Percentiles rank a stretch among this genome's conserved stretches.
phyloP scores from a whole-genome alignment of 2,797 vertebrate genomes.

The Gymnothorax javanicus region DNA sequence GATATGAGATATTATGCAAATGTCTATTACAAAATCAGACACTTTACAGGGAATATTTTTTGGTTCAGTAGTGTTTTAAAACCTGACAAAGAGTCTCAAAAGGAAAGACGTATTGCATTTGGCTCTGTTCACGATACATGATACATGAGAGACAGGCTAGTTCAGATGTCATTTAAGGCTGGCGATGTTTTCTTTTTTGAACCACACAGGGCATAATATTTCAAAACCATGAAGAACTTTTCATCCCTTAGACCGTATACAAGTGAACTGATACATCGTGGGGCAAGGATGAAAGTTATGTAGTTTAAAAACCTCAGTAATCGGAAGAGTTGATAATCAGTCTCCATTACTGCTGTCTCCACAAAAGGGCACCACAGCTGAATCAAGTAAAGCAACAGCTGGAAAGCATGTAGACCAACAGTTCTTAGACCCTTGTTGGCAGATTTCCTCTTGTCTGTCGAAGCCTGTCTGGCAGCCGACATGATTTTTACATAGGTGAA shows the following conservation, averaged over 20 bases:
- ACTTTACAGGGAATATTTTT: too few relatives aligned
- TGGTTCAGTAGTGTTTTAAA: too few relatives aligned
- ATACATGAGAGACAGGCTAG: too few relatives aligned
- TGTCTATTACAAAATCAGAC: too few relatives aligned
- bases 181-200: background rate
- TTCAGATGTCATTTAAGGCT: too few relatives aligned
- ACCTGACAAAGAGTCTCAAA: too few relatives aligned
- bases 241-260: slow-evolving; percentile 28
- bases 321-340: slow-evolving; percentile 23
- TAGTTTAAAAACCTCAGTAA: slow-evolving; percentile 32
- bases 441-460: slow-evolving; percentile 32
- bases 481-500: slow-evolving; percentile 50
- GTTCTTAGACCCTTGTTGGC: slow-evolving; percentile 32
- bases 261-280: slow-evolving; percentile 44
- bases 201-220: slow-evolving; percentile 28
- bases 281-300: slow-evolving; percentile 30
- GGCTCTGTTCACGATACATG: too few relatives aligned
- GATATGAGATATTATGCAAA: too few relatives aligned
- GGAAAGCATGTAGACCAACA: slow-evolving; percentile 38
- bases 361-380: slow-evolving; percentile 34
- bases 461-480: slow-evolving; percentile 35
- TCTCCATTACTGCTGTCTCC: slow-evolving; percentile 30
- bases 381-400: slow-evolving; percentile 38
- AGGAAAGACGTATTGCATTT: too few relatives aligned
- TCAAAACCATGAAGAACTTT: slow-evolving; percentile 20